Base-by-base conservation (phyloP, 1,140 invertebrate genomes). In the Caenorhabditis tropicalis region DNA sequence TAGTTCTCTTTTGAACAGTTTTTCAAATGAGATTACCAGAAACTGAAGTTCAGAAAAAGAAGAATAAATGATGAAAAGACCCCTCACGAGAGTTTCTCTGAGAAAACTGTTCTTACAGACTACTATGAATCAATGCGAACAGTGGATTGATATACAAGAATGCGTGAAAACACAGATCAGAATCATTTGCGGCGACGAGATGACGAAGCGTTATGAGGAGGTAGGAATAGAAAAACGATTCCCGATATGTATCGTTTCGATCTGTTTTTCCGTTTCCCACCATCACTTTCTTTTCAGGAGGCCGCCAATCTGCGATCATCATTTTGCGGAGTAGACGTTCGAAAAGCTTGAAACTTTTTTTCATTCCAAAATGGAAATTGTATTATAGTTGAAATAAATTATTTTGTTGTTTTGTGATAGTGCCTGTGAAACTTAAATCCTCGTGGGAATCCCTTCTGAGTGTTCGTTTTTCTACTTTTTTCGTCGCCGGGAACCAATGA, bases 381-480 rank as follows among this genome's bases (percentile, higher is more conserved):
- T 36, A 65, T 65, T 36, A 65, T 36, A 65, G 58, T 36, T 65
- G n/a, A 43, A 74, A 43, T 74, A 74, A 74, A 74, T 74, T 46
- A 74, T 43, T 74, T 74, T 12, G 29, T 65, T 36, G 21, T 43
- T 74, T 74, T 74, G 9, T 39, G n/a, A 27, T 46, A 19, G 1
- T 36, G n/a, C n/a, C 16, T 65, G 29, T 33, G 29, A 33, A 36
- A 58, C 12, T 27, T 3, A 58, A 58, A 58, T 5, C 5, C 3
- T 29, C 15, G 39, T 58, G 53, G 15, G 53, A 58, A 58, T 27
- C n/a, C 21, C n/a, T 24, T 29, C 5, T 12, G 27, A 58, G 24
- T 19, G 0, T 74, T 24, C 15, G 2, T 21, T 9, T 74, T 43
- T 24, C 21, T 12, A n/a, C 31, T 36, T 74, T 74, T 70, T 74